Base-by-base conservation (phyloP, 2,113 vertebrate genomes). In the Ursus arctos region DNA sequence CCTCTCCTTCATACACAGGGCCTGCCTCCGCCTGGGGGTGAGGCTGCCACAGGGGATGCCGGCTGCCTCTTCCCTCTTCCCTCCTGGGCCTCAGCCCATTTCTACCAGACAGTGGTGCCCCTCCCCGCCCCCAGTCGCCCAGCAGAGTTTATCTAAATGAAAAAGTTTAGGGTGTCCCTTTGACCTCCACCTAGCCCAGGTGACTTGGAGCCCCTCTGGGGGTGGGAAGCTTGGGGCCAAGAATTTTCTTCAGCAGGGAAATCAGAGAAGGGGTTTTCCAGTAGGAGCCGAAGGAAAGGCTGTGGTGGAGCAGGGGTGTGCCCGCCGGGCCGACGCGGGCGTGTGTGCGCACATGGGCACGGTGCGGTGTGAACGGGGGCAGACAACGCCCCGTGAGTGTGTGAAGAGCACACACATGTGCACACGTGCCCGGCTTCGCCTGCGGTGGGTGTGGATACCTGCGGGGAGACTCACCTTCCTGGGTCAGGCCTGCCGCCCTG, bases 61-160 rank as follows among this genome's bases (percentile, higher is more conserved):
- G 0, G 9, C 2, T 18, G 53, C 49, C 3, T 5, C 69, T 4
- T 16, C 51, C 76, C 0, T 43, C 43, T 43, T 43, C 4, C 9
- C 19, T 6, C 55, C 53, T 7, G 2, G 40, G 43, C 22, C 63
- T 7, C n/a, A 3, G 76, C 61, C 49, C 0, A 1, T 6, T 53
- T 43, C 79, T n/a, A 55, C n/a, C 31, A 0, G 33, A 53, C 0
- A 0, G 21, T 1, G 31, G 36, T 11, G 0, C 1, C 0, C 7
- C 13, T 1, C 0, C 6, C 15, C 57, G 5, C 5, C 15, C 14
- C 76, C 13, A 3, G 4, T 0, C 31, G 6, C 79, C 43, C n/a
- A 13, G 43, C 6, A 0, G 6, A 26, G 36, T 61, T 26, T 12
- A 24, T 10, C 47, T 33, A 22, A n/a, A 2, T 2, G 3, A n/a